phyloP scores from a whole-genome alignment of 2,797 vertebrate genomes.

The Geotrypetes seraphini region DNA sequence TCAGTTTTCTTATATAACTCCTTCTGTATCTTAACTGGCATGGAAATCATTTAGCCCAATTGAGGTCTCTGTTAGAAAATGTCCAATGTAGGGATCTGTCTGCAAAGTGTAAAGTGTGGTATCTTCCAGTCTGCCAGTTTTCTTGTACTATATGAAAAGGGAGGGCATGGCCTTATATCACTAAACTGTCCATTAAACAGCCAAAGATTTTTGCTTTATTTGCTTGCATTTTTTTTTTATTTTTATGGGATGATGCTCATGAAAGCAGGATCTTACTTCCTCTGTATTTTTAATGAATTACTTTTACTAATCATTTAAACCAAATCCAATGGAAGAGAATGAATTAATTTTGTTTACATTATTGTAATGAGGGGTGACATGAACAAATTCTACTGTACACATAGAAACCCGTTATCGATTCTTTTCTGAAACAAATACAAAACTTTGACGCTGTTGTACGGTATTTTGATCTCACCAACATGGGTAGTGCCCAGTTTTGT shows the following conservation, averaged over 20 bases:
- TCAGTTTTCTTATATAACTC: background rate
- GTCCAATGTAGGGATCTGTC: constrained; percentile 15
- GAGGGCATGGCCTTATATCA: constrained; percentile 28
- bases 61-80: constrained; percentile 17
- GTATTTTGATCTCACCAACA: constrained; percentile 1
- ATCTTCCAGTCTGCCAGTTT: constrained; percentile 24
- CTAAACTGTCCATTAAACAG: constrained; percentile 26
- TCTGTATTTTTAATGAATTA: no score
- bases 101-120: constrained; percentile 13
- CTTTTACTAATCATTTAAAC: no score
- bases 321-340: no score
- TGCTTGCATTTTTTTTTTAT: no score
- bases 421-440: constrained; percentile 11
- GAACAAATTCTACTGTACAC: no score
- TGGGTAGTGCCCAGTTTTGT: no score
- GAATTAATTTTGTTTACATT: no score
- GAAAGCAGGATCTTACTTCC: constrained; percentile 28
- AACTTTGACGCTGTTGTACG: constrained; percentile 10
- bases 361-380: no score
- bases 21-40: constrained; percentile 1
- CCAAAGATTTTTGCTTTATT: constrained; percentile 42
- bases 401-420: no score
- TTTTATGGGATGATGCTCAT: constrained; percentile 29
- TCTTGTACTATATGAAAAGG: constrained; percentile 28
- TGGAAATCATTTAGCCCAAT: constrained; percentile 7